A percentile compares a stretch with the other conserved stretches of the same genome.
Conservation (phyloP, 2,888 invertebrate species). For the Tigriopus californicus region DNA sequence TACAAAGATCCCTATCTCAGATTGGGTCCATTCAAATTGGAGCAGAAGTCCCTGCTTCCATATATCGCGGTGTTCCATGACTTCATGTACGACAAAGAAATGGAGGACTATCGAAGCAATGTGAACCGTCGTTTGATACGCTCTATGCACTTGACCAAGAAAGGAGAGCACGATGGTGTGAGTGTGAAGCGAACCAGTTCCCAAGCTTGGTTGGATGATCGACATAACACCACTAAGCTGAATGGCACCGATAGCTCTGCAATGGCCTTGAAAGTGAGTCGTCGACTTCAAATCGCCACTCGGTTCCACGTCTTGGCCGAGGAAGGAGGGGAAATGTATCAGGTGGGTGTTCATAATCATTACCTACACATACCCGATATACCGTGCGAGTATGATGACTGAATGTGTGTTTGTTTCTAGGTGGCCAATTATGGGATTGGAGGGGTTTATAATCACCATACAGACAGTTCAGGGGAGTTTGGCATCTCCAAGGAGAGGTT, state of each 20-base stretch:
- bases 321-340: too few species aligned
- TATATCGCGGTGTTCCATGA: background rate
- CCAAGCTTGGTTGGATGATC: slow-evolving; percentile 3
- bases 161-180: slow-evolving; percentile 16
- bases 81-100: slow-evolving; percentile 1
- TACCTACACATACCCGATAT: too few species aligned
- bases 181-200: background rate
- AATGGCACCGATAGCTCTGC: too few species aligned
- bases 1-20: slow-evolving; percentile 11
- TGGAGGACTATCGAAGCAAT: background rate
- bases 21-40: slow-evolving; percentile 12
- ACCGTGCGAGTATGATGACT: too few species aligned
- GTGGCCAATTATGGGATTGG: slow-evolving; percentile 38
- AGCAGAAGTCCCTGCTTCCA: background rate
- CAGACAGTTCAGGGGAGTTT: slow-evolving; percentile 24
- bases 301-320: too few species aligned
- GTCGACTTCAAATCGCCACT: too few species aligned
- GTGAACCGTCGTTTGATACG: too few species aligned
- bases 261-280: too few species aligned
- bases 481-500: background rate
- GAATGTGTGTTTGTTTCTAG: slow-evolving; percentile 21
- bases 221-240: background rate
- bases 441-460: slow-evolving; percentile 37
- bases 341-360: too few species aligned
- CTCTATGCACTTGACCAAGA: too few species aligned